Percentiles rank a stretch among this genome's conserved stretches.
Evolutionary conservation across 2,113 vertebrate species (phyloP).

Genomic region (Rhinopomastus cyanomelas): DNA sequence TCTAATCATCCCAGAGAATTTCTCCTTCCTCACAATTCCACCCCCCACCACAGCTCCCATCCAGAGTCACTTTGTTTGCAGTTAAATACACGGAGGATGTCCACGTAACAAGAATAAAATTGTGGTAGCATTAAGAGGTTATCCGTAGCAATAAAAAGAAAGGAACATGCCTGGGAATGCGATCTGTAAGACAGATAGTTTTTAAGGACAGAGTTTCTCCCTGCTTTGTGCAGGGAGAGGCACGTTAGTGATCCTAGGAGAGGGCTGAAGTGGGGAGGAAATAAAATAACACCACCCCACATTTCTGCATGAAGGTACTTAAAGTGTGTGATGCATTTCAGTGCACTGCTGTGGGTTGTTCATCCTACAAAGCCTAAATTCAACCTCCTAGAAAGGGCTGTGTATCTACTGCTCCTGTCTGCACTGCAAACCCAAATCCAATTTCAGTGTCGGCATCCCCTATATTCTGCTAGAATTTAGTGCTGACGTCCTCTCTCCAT

Average conservation of each 20-base stretch:
- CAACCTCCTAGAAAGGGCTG: constrained; percentile 60
- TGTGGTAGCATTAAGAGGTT: constrained; percentile 75
- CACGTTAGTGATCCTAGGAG: constrained; percentile 57
- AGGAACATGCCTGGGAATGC: constrained; percentile 73
- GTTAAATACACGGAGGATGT: constrained; percentile 68
- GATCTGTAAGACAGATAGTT: constrained; percentile 75
- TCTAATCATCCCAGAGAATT: constrained; percentile 69
- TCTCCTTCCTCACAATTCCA: background rate
- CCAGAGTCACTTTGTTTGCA: constrained; percentile 21
- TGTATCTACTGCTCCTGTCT: constrained; percentile 41
- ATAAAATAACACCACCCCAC: background rate
- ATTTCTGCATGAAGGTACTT: constrained; percentile 72
- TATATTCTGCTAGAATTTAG: background rate
- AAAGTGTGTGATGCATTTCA: constrained; percentile 61
- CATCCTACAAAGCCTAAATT: constrained; percentile 73
- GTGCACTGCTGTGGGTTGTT: constrained; percentile 55
- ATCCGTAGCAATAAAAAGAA: constrained; percentile 68
- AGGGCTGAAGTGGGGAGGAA: background rate
- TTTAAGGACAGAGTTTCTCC: constrained; percentile 73
- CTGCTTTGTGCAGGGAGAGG: constrained; percentile 62
- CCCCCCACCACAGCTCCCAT: background rate
- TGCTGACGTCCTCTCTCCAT: background rate
- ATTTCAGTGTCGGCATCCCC: constrained; percentile 43
- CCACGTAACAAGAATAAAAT: constrained; percentile 74
- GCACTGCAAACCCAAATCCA: constrained; percentile 48